A percentile compares a stretch with the other conserved stretches of the same genome.
These are phyloP conservation scores for Theocolax elegans DNA, from an alignment of 1,140 invertebrate genomes.

Conservation along the genomic window DNA sequence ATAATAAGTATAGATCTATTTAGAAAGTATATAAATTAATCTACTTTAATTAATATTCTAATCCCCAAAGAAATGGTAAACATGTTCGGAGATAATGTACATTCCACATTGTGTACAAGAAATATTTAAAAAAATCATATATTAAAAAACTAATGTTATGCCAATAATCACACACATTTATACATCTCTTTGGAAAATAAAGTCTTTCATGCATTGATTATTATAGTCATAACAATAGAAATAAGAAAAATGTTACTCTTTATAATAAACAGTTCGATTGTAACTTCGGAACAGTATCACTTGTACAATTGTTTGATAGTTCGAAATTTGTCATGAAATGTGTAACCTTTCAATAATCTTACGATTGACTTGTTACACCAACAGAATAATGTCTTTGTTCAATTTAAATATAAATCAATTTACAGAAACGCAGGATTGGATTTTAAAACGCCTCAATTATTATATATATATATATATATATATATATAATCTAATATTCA, in stretches of 20 bases:
- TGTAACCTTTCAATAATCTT: not conserved
- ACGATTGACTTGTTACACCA: not conserved
- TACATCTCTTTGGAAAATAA: slow-evolving; percentile 37
- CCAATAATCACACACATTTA: slow-evolving; percentile 30
- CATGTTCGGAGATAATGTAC: slow-evolving; percentile 15
- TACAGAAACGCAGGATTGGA: slow-evolving; percentile 9
- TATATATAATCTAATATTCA: no score
- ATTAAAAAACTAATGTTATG: not conserved
- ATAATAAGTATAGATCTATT: slow-evolving; percentile 35
- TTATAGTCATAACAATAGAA: slow-evolving; percentile 33
- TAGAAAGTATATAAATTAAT: slow-evolving; percentile 35
- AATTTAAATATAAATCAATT: slow-evolving; percentile 10
- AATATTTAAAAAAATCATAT: not conserved
- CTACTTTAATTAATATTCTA: slow-evolving; percentile 10
- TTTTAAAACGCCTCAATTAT: slow-evolving; percentile 28
- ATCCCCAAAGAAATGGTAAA: slow-evolving; percentile 37
- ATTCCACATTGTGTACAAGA: not conserved
- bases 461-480: slow-evolving; percentile 14
- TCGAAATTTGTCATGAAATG: slow-evolving; percentile 1
- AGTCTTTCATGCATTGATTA: slow-evolving; percentile 24
- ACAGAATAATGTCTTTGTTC: slow-evolving; percentile 5
- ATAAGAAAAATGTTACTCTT: slow-evolving; percentile 25
- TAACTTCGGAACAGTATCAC: slow-evolving; percentile 17
- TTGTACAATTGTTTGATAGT: slow-evolving; percentile 21
- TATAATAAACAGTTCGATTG: slow-evolving; percentile 16